Evolutionary conservation across 1,140 invertebrate genomes (phyloP).

Genomic region (Hycleus cichorii): DNA sequence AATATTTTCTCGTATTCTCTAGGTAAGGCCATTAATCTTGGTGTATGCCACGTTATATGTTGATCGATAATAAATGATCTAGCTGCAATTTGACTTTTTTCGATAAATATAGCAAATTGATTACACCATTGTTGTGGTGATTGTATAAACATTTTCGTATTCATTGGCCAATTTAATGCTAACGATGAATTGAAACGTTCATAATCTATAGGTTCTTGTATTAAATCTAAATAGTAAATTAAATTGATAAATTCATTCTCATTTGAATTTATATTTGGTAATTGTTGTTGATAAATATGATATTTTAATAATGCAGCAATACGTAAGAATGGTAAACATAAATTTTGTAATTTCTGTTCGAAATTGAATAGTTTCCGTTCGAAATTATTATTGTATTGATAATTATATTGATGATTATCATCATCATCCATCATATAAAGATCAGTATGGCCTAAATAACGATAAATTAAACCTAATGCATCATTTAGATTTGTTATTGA

Average conservation of each 20-base stretch:
- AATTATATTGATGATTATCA: neutral
- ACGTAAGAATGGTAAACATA: conserved; percentile 77
- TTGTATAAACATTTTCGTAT: conserved; percentile 42
- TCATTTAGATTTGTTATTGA: conserved; percentile 29
- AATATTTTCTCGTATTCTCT: conserved; percentile 90
- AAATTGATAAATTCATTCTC: conserved; percentile 65
- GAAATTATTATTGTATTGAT: neutral
- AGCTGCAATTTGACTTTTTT: conserved; percentile 48
- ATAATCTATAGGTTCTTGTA: conserved; percentile 59
- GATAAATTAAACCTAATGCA: conserved; percentile 44
- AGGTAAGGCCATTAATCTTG: conserved; percentile 75
- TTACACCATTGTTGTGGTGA: conserved; percentile 58
- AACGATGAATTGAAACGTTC: conserved; percentile 58
- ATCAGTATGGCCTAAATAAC: conserved; percentile 43
- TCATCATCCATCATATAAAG: conserved; percentile 46
- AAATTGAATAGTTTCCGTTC: neutral
- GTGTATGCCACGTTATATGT: conserved; percentile 67
- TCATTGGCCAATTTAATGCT: conserved; percentile 54
- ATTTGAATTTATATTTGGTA: conserved; percentile 58
- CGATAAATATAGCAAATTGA: conserved; percentile 51
- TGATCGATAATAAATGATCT: conserved; percentile 60
- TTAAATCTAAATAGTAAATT: conserved; percentile 67
- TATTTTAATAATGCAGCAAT: conserved; percentile 75
- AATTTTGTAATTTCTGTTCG: conserved; percentile 55
- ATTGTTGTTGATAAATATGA: conserved; percentile 76